Conservation (phyloP, 2,797 vertebrate genomes). For the Sebastes minor region DNA sequence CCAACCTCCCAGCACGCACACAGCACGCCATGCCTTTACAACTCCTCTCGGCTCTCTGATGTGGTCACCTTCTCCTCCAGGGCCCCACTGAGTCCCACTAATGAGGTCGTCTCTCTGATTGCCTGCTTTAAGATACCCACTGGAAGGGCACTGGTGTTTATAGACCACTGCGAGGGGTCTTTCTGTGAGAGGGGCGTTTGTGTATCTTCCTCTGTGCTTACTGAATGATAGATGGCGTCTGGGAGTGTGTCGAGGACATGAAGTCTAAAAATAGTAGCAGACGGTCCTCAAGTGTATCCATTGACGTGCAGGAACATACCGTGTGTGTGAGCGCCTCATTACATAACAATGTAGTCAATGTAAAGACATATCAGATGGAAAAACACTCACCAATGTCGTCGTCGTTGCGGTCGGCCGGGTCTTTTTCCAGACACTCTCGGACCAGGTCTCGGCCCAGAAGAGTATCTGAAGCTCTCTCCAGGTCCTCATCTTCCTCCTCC, state of each 20-base stretch:
- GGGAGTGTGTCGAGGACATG: not conserved
- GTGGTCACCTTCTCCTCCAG: conserved; percentile 58
- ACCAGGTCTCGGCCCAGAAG: conserved; percentile 92
- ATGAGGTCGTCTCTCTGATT: conserved; percentile 56
- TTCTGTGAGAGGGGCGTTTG: not conserved
- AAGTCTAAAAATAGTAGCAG: conserved; percentile 9
- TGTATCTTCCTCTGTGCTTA: conserved; percentile 17
- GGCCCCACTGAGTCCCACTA: conserved; percentile 52
- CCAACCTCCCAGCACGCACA: conserved; percentile 22
- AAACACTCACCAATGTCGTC: conserved; percentile 92
- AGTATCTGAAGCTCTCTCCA: conserved; percentile 91
- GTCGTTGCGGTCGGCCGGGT: conserved; percentile 93
- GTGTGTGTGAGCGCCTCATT: not conserved
- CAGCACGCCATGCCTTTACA: conserved; percentile 48
- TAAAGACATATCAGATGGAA: not conserved
- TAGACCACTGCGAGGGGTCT: conserved; percentile 18
- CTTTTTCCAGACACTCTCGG: conserved; percentile 96
- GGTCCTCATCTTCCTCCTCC: conserved; percentile 96
- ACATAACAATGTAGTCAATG: not conserved
- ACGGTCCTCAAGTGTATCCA: not conserved
- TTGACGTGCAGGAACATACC: not conserved
- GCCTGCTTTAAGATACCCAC: conserved; percentile 44
- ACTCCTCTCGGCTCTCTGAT: conserved; percentile 56
- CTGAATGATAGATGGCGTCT: conserved; percentile 38
- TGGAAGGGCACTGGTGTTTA: conserved; percentile 51